Base-by-base conservation (phyloP, 2,888 invertebrate species). In the Cerceris rybyensis region DNA sequence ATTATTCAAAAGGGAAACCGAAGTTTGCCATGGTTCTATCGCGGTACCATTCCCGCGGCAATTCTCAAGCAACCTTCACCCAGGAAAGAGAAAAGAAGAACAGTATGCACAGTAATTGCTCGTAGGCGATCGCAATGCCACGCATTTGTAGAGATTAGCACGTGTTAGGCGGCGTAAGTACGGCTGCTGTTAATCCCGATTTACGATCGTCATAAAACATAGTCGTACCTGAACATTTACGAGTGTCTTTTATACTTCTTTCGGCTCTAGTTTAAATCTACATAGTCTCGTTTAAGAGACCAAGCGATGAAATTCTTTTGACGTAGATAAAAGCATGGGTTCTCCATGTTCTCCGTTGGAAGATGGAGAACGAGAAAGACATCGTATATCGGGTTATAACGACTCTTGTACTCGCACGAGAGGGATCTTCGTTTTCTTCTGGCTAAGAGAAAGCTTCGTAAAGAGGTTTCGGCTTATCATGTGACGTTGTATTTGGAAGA, bases 121-220 rank as follows among this genome's bases (percentile, higher is more conserved):
- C 52, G 65, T 43, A 68, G 50, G 60, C 70, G 55, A 79, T 72
- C 61, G 78, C 69, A 61, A 71, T 78, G 78, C 73, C 50, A 59
- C 68, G 63, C 71, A 54, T 65, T 68, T 59, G 70, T 52, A 72
- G 68, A 65, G 68, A 81, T 81, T 70, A 80, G 75, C 75, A 58
- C 66, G 52, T 75, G 71, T 80, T 77, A 77, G 72, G 60, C 60
- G 65, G 66, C 60, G 52, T 69, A 72, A 74, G 60, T 72, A 71
- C 43, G 54, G 57, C 8, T 63, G 74, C 57, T 70, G 70, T 75
- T 78, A 80, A 80, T 66, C 70, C 59, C 70, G 66, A 80, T 82
- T 82, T 82, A 82, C 77, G 77, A 77, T 67, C 72, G 72, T 65
- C 71, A 49, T 70, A 72, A 75, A 64, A 54, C 55, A 42, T 67